These are phyloP conservation scores for Eurois occulta DNA, from an alignment of 2,888 invertebrate genomes.

Conservation along the genomic window DNA sequence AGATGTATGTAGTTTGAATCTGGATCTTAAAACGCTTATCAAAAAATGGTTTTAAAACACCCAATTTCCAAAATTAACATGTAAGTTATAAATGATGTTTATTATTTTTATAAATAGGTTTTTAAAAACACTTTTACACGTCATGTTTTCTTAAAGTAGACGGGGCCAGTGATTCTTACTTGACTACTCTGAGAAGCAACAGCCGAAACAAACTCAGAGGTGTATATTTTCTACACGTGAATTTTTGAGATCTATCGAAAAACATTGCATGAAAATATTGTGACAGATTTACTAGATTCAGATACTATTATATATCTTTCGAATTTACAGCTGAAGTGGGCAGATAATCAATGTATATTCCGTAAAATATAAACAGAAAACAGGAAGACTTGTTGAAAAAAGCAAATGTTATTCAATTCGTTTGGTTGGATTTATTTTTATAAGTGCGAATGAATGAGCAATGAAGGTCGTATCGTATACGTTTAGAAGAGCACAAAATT, in stretches of 20 bases:
- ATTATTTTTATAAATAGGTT: too few species aligned
- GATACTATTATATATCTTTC: background rate
- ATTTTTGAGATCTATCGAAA: background rate
- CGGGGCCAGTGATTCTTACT: too few species aligned
- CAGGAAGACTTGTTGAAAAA: slow-evolving; percentile 24
- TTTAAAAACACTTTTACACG: too few species aligned
- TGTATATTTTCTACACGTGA: slow-evolving; percentile 4
- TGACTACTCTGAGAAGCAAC: too few species aligned
- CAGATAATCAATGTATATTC: slow-evolving; percentile 29
- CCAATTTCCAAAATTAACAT: background rate
- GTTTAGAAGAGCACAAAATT: background rate
- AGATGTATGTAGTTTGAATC: background rate
- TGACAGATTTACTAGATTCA: slow-evolving; percentile 35
- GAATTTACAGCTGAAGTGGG: slow-evolving; percentile 27
- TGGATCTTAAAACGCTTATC: background rate
- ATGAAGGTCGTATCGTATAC: slow-evolving; percentile 3
- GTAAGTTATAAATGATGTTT: too few species aligned
- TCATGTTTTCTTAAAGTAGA: too few species aligned
- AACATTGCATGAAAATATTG: slow-evolving; percentile 30
- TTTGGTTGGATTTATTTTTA: slow-evolving; percentile 22
- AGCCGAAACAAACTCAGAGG: too few species aligned
- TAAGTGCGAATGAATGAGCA: slow-evolving; percentile 18
- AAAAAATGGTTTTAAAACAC: slow-evolving; percentile 1
- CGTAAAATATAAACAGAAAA: slow-evolving; percentile 6
- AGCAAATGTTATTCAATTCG: slow-evolving; percentile 33